Conservation (phyloP, 1,140 invertebrate genomes). For the Pogonus chalceus region DNA sequence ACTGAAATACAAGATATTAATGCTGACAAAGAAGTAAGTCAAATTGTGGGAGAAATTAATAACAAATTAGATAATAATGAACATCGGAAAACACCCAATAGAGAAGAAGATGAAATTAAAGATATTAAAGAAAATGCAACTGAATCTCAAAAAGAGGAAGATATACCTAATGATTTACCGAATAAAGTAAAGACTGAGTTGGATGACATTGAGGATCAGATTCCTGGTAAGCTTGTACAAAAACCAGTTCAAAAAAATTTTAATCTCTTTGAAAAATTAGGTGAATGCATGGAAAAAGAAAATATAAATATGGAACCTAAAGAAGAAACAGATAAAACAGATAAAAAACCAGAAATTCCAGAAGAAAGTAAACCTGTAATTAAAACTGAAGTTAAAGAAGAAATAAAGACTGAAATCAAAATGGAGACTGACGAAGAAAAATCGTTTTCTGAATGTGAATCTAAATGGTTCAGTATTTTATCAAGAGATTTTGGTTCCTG, state of each 20-base stretch:
- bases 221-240: neutral
- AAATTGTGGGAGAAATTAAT: conserved; percentile 21
- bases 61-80: conserved; percentile 21
- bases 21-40: conserved; percentile 29
- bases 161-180: conserved; percentile 7
- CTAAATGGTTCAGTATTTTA: conserved; percentile 53
- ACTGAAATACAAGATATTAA: conserved; percentile 22
- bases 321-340: conserved; percentile 40
- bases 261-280: conserved; percentile 34
- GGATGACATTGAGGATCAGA: conserved; percentile 19
- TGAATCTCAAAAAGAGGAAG: conserved; percentile 22
- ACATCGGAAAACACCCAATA: conserved; percentile 29
- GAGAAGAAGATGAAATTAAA: conserved; percentile 30
- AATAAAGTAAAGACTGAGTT: conserved; percentile 16
- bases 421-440: conserved; percentile 39
- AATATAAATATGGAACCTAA: conserved; percentile 30
- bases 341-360: conserved; percentile 40
- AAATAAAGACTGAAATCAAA: conserved; percentile 35
- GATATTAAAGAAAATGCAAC: conserved; percentile 11
- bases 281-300: conserved; percentile 34
- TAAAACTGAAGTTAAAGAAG: conserved; percentile 31
- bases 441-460: conserved; percentile 21
- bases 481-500: conserved; percentile 45
- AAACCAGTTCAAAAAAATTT: conserved; percentile 24
- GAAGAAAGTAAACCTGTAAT: conserved; percentile 39